These are phyloP conservation scores for Riptortus pedestris DNA, from an alignment of 1,140 invertebrate genomes.

Conservation along the genomic window DNA sequence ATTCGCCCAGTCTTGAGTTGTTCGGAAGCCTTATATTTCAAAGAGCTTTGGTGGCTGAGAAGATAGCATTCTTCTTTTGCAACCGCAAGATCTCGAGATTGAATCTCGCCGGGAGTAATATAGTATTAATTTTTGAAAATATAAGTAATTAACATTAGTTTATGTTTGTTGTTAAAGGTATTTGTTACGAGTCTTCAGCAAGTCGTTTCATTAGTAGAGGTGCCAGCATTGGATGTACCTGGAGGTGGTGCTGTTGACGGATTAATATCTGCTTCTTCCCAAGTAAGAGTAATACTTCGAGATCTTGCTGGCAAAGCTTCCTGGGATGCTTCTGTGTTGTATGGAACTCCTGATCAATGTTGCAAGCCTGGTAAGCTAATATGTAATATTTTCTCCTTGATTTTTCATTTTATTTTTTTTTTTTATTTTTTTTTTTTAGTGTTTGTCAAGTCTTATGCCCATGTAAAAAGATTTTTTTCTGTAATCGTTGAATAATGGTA, in stretches of 20 bases:
- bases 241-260: constrained; percentile 74
- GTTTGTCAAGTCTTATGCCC: background rate
- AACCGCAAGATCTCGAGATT: too few relatives aligned
- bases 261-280: constrained; percentile 42
- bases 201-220: constrained; percentile 81
- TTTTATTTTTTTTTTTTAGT: background rate
- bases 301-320: constrained; percentile 93
- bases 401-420: too few relatives aligned
- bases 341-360: constrained; percentile 50
- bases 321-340: constrained; percentile 88
- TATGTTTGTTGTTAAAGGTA: constrained; percentile 51
- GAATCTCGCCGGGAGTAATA: too few relatives aligned
- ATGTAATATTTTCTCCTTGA: too few relatives aligned
- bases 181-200: constrained; percentile 76
- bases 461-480: too few relatives aligned
- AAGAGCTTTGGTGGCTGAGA: too few relatives aligned
- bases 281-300: constrained; percentile 70
- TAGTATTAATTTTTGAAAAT: too few relatives aligned
- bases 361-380: constrained; percentile 22
- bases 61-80: too few relatives aligned
- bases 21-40: too few relatives aligned
- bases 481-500: too few relatives aligned
- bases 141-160: background rate
- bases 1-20: too few relatives aligned
- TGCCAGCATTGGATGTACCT: constrained; percentile 73